phyloP scores from a whole-genome alignment of 53 echinoderm and acorn worm species.

The Paelopatides confundens region DNA sequence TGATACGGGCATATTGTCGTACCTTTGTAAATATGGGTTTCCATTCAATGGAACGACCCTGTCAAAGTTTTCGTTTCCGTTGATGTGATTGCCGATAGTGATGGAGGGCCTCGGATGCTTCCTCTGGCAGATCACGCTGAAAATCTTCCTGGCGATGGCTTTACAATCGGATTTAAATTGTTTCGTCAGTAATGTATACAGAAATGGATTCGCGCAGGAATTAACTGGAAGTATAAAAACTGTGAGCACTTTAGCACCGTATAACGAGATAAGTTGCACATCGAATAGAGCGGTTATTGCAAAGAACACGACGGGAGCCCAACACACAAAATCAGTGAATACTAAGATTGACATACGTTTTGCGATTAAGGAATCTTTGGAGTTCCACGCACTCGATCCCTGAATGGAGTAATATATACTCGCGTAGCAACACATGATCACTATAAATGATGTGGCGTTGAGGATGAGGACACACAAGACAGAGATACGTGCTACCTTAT shows the following conservation, averaged over 20 bases:
- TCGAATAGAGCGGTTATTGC: conserved; percentile 76
- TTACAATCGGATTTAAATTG: conserved; percentile 94
- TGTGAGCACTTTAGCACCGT: conserved; percentile 85
- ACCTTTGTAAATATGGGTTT: conserved; percentile 10
- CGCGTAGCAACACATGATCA: conserved; percentile 84
- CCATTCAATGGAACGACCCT: conserved; percentile 38
- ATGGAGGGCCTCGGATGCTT: conserved; percentile 61
- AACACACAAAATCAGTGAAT: conserved; percentile 91
- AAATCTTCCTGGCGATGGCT: conserved; percentile 64
- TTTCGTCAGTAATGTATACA: conserved; percentile 91
- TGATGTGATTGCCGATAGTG: conserved; percentile 51
- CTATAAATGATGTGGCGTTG: conserved; percentile 78
- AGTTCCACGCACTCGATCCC: conserved; percentile 94
- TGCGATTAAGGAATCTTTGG: conserved; percentile 87
- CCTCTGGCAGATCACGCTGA: conserved; percentile 54
- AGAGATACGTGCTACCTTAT: conserved; percentile 53
- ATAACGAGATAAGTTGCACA: conserved; percentile 67
- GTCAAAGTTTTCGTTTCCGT: conserved; percentile 43
- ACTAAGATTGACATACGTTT: conserved; percentile 93
- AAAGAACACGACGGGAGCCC: conserved; percentile 94
- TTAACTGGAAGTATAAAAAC: conserved; percentile 89
- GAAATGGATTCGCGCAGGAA: conserved; percentile 92
- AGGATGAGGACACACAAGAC: conserved; percentile 69
- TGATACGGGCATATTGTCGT: conserved; percentile 35
- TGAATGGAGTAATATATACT: conserved; percentile 91